Evolutionary conservation across 2,113 vertebrate species (phyloP), one percentile per base, ranked within the genome.

Genomic region (Anarhynchus alexandrinus): DNA sequence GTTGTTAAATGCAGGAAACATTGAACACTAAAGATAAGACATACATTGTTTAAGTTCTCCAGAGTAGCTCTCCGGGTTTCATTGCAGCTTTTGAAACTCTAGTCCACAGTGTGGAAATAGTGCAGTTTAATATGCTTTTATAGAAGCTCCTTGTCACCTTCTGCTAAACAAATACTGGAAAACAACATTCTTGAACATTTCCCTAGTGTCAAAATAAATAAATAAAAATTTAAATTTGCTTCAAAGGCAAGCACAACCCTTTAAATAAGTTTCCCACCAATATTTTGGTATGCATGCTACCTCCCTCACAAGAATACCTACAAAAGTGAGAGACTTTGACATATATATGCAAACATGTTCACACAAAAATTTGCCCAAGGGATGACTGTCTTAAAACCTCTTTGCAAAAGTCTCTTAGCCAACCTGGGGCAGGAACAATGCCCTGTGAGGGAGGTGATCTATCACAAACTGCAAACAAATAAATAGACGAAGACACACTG

Each of bases 331-430:
- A 66, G 59, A 61, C 43, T 80, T 87, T 32, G 49, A 72, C 38
- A 76, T 79, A 71, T 55, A 43, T 18, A 91, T 94, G 86, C 86
- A 94, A 87, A 95, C 72, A 62, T 1, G 16, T 43, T 82, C 65
- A 66, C 36, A 54, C 6, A 94, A 93, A 91, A 95, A 89, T 66
- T 91, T 91, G 30, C 79, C 66, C 78, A 89, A 85, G 81, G 70
- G 73, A 72, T 80, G 62, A 45, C 15, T 77, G 49, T 67, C 95
- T 77, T 82, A 77, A 91, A 97, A 66, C 12, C 65, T 58, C 73
- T 76, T 72, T 73, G 73, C 51, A 70, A 65, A 92, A 81, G n/a
- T 80, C 62, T 94, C 54, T 74, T 59, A 77, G 78, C 40, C 78
- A 94, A 27, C 43, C 25, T 58, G 32, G 51, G 74, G n/a, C 52